phyloP scores from a whole-genome alignment of 2,888 invertebrate genomes.

The Myathropa florea region DNA sequence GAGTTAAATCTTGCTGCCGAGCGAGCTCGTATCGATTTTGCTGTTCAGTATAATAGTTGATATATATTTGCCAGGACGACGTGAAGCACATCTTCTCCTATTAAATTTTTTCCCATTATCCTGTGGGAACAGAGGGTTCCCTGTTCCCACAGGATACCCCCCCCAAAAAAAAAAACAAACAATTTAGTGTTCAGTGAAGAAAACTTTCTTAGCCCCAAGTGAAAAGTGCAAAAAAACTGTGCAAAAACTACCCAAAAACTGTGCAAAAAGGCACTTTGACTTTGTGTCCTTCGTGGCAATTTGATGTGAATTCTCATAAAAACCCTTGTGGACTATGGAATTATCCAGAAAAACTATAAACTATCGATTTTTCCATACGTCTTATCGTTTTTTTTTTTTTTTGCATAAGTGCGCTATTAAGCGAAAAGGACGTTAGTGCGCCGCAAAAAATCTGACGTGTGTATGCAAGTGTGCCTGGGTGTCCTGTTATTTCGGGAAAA shows the following conservation, averaged over 20 bases:
- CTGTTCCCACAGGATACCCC: no score
- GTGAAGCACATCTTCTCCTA: neutral
- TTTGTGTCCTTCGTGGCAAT: no score
- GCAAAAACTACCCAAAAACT: neutral
- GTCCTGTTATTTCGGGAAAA: slow-evolving; percentile 36
- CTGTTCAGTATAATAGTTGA: neutral
- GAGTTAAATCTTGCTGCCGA: neutral
- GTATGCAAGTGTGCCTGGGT: neutral
- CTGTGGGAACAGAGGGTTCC: neutral
- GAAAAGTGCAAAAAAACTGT: no score
- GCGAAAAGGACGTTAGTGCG: neutral
- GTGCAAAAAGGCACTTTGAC: no score
- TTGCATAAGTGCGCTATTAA: neutral
- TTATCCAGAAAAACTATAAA: slow-evolving; percentile 34
- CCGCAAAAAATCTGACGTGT: neutral
- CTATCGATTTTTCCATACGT: slow-evolving; percentile 37
- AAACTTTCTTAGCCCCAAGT: no score
- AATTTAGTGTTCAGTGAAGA: no score
- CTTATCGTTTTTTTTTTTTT: neutral
- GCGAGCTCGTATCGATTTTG: neutral
- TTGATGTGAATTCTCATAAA: no score
- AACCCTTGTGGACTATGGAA: slow-evolving; percentile 44
- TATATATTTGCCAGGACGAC: neutral
- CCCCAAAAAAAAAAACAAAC: no score
- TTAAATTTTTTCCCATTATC: neutral